Evolutionary conservation across 1,140 invertebrate species (phyloP).

Genomic region (Zaprionus camerounensis): DNA sequence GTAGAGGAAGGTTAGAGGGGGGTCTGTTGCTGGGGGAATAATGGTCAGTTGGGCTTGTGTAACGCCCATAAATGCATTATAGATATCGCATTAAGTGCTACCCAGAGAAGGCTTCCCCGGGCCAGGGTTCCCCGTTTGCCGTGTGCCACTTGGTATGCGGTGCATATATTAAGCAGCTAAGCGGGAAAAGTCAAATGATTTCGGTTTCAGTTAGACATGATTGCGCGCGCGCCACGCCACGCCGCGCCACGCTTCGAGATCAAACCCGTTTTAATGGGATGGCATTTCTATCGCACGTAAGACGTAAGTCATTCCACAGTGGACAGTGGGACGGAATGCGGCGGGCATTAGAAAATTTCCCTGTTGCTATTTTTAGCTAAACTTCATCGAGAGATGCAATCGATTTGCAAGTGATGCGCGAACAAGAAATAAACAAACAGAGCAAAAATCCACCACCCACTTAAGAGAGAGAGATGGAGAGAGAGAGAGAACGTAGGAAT

Average conservation of each 20-base stretch:
- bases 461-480: conserved; percentile 32
- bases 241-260: conserved; percentile 60
- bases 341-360: conserved; percentile 63
- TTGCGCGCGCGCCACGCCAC: conserved; percentile 53
- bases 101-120: neutral
- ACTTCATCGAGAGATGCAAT: conserved; percentile 69
- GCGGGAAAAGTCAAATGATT: conserved; percentile 73
- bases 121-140: conserved; percentile 45
- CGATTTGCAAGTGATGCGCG: conserved; percentile 72
- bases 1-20: neutral
- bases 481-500: conserved; percentile 16
- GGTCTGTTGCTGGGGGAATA: neutral
- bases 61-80: conserved; percentile 55
- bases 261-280: conserved; percentile 74
- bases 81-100: conserved; percentile 21
- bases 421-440: conserved; percentile 61
- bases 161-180: conserved; percentile 42
- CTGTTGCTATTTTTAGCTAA: conserved; percentile 73
- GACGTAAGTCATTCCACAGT: neutral
- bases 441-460: conserved; percentile 62
- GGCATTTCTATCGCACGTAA: conserved; percentile 55
- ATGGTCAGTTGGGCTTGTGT: conserved; percentile 20
- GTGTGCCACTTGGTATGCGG: conserved; percentile 34
- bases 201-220: conserved; percentile 70
- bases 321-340: conserved; percentile 60